Evolutionary conservation across 2,888 invertebrate species (phyloP), one percentile per base, ranked within the genome.

Genomic region (Parapristionchus giblindavisi): DNA sequence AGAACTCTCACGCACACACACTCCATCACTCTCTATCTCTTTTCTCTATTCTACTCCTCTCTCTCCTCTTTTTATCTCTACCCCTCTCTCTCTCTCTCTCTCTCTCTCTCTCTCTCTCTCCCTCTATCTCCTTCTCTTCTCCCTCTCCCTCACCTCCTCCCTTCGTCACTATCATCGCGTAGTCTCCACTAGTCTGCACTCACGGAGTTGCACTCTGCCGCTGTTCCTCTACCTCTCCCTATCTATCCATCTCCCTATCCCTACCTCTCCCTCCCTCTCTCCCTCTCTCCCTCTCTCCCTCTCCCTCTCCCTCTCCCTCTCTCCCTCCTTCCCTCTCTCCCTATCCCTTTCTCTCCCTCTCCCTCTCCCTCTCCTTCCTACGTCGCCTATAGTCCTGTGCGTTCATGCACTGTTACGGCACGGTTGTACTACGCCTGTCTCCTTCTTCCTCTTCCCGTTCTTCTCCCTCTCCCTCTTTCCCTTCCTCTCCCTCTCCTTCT

Each of bases 381-480:
- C 36, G 36, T 65, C 29, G 63, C 29, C 63, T n/a, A 34, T 21
- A 58, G 32, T 54, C 8, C 58, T 27, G 36, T 6, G 58, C 38
- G 58, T 14, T 58, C 43, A 43, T 43, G 11, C n/a, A n/a, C n/a
- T n/a, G n/a, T n/a, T n/a, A n/a, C n/a, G n/a, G n/a, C n/a, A n/a
- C n/a, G n/a, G n/a, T n/a, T n/a, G n/a, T n/a, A n/a, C n/a, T 24
- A 6, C 56, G n/a, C n/a, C 56, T n/a, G 56, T 24, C 56, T n/a
- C 8, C 8, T n/a, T 56, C n/a, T 68, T 73, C 36, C 29, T 43
- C 61, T 60, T 60, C 73, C 61, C 38, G 32, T 51, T 58, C n/a
- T n/a, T n/a, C 72, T n/a, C 32, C 34, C 63, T 17, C 63, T 40
- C 48, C 43, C 36, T 51, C 73, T 73, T 60, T 60, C 56, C 17